These are phyloP conservation scores for Limnodromus scolopaceus DNA, from an alignment of 2,797 vertebrate genomes.

Conservation along the genomic window DNA sequence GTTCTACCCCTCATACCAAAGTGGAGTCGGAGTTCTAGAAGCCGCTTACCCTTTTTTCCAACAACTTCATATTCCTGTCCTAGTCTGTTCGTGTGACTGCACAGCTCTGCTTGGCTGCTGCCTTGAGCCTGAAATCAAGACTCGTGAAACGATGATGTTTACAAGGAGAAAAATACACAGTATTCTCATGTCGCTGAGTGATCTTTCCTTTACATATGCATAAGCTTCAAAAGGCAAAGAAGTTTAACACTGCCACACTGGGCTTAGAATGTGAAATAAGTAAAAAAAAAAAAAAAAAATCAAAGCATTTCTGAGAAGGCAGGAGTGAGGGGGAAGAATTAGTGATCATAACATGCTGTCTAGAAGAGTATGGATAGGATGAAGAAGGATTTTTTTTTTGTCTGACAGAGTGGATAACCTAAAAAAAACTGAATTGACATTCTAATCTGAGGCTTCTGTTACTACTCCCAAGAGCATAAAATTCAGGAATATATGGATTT, in stretches of 20 bases:
- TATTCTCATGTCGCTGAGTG: not conserved
- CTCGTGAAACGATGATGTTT: not conserved
- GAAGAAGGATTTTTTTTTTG: not conserved
- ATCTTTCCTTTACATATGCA: not conserved
- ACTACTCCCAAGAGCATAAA: not conserved
- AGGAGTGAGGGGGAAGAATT: not conserved
- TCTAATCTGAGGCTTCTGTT: not conserved
- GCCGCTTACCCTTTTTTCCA: not conserved
- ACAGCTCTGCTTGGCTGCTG: not conserved
- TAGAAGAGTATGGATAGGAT: not conserved
- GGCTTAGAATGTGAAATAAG: not conserved
- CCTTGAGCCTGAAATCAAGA: not conserved
- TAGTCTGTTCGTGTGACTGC: not conserved
- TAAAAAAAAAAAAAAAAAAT: fast-evolving
- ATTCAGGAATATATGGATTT: not conserved
- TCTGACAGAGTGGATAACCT: not conserved
- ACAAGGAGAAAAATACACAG: not conserved
- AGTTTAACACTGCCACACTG: not conserved
- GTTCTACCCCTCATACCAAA: not conserved
- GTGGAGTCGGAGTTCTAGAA: not conserved
- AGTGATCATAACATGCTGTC: not conserved
- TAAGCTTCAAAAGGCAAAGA: not conserved
- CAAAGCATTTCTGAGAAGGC: not conserved
- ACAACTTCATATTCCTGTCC: not conserved
- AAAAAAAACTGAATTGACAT: not conserved